A percentile compares a stretch with the other conserved stretches of the same genome.
These are phyloP conservation scores for Chouioia cunea DNA, from an alignment of 2,888 invertebrate species.

Conservation along the genomic window DNA sequence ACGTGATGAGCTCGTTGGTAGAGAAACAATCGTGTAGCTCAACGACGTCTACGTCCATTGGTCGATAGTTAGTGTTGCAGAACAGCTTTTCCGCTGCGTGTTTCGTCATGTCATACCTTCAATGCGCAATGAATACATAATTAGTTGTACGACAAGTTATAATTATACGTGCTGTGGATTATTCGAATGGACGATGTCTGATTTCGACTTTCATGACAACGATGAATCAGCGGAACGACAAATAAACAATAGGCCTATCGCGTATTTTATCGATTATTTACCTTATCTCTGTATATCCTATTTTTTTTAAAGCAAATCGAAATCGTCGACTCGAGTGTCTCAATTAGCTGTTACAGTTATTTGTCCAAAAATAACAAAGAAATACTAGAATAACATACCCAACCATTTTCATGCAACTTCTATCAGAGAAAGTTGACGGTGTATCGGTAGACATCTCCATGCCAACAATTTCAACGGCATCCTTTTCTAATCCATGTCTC, in stretches of 20 bases:
- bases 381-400: slow-evolving; percentile 56
- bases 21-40: slow-evolving; percentile 99
- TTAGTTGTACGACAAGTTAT: not conserved
- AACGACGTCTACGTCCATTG: slow-evolving; percentile 90
- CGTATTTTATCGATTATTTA: no score
- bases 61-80: slow-evolving; percentile 79
- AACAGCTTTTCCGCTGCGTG: slow-evolving; percentile 83
- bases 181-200: no score
- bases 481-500: slow-evolving; percentile 82
- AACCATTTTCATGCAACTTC: slow-evolving; percentile 83
- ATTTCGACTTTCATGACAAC: no score
- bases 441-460: slow-evolving; percentile 98
- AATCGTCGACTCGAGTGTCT: no score
- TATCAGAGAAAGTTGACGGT: slow-evolving; percentile 84
- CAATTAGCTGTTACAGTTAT: no score
- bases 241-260: no score
- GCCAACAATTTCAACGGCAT: slow-evolving; percentile 95
- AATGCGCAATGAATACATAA: slow-evolving; percentile 9
- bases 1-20: slow-evolving; percentile 95
- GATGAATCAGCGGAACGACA: no score
- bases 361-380: no score
- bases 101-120: slow-evolving; percentile 95
- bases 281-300: no score
- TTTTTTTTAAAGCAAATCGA: not conserved
- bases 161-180: no score